A percentile compares a stretch with the other conserved stretches of the same genome.
phyloP scores from a whole-genome alignment of 2,113 vertebrate species.

The Ptychochromis oligacanthus region DNA sequence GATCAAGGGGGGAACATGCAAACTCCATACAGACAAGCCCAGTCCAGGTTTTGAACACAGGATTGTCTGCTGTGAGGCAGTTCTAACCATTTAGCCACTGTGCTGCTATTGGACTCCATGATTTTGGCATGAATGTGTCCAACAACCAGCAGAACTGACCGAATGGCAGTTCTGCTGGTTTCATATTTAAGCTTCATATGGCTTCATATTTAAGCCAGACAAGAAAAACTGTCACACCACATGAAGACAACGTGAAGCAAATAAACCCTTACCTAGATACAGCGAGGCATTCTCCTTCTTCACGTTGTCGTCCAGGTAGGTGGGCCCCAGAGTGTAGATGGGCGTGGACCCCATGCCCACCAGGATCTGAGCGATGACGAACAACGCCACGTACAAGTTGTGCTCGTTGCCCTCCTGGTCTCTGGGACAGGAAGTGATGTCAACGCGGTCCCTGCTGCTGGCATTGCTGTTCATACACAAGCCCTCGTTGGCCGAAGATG shows the following conservation, averaged over 20 bases:
- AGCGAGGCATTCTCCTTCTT: conserved; percentile 98
- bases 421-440: conserved; percentile 80
- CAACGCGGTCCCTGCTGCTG: conserved; percentile 77
- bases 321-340: conserved; percentile 98
- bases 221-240: neutral
- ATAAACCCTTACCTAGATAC: conserved; percentile 91
- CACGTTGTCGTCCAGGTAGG: conserved; percentile 98
- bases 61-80: neutral
- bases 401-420: conserved; percentile 90
- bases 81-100: fast-evolving
- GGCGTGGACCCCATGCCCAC: conserved; percentile 98
- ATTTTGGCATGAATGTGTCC: neutral
- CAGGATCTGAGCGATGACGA: conserved; percentile 94
- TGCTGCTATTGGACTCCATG: neutral
- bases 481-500: conserved; percentile 86
- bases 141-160: neutral
- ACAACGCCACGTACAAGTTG: conserved; percentile 94
- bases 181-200: no score
- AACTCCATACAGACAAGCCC: neutral
- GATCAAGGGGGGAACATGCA: neutral
- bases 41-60: no score
- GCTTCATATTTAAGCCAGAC: neutral
- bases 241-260: no score
- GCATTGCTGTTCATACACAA: conserved; percentile 87
- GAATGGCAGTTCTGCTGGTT: no score